phyloP scores from a whole-genome alignment of 2,888 invertebrate species.

The Galerucella calmariensis region DNA sequence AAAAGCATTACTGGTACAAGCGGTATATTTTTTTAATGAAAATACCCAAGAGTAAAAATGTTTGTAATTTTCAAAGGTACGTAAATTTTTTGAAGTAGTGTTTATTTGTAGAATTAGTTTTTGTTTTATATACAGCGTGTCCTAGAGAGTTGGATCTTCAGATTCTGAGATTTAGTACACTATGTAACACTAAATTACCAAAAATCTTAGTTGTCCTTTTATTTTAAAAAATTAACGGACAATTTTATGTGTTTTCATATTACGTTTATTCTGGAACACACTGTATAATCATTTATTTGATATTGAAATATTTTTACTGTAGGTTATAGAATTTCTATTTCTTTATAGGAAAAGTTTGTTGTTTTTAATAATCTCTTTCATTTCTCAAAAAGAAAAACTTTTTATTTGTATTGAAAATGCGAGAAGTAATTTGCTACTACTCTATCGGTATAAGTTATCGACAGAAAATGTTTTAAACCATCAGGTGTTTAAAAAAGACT shows the following conservation, averaged over 20 bases:
- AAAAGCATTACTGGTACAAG: no score
- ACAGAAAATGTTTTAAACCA: conserved; percentile 5
- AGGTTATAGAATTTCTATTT: conserved; percentile 2
- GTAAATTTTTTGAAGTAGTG: neutral
- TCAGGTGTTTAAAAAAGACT: neutral
- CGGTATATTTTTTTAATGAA: neutral
- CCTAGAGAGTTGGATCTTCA: neutral
- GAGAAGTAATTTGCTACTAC: neutral
- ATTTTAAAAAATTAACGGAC: no score
- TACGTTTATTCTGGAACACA: neutral
- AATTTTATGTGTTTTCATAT: no score
- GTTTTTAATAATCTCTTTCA: conserved; percentile 3
- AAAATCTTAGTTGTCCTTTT: no score
- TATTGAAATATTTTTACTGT: neutral
- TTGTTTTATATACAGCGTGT: neutral
- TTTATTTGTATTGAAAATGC: neutral
- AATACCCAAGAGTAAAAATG: neutral
- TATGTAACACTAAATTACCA: no score
- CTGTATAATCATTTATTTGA: neutral
- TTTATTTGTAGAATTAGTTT: conserved; percentile 1
- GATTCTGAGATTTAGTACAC: no score
- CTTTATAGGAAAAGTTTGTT: neutral
- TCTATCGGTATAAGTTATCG: neutral
- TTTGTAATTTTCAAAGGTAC: neutral
- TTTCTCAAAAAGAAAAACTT: neutral